Percentiles rank a stretch among this genome's conserved stretches.
Evolutionary conservation across 2,888 invertebrate genomes (phyloP).

Genomic region (Tipula confusa): DNA sequence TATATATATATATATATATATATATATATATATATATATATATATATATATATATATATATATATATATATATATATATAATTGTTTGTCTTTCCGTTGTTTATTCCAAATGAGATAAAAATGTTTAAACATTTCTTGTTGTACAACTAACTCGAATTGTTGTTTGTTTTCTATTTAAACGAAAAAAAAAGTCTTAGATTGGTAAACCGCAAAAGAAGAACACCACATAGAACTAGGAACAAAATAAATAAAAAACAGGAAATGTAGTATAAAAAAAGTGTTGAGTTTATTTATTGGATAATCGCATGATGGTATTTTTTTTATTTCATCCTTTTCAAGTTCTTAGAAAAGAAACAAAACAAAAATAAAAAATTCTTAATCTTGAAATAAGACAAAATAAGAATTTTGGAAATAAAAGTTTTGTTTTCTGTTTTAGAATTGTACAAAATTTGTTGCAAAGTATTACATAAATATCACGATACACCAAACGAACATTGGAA

Average conservation of each 20-base stretch:
- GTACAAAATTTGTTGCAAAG: not conserved
- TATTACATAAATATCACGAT: not conserved
- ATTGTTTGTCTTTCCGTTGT: not conserved
- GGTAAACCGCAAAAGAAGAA: not conserved
- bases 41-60: not conserved
- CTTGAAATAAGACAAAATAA: not conserved
- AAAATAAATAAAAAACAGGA: conserved; percentile 28
- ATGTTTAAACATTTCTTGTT: not conserved
- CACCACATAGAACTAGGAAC: not conserved
- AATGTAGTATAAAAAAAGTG: not conserved
- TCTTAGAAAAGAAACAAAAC: not conserved
- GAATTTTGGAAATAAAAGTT: not conserved
- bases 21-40: too few relatives aligned
- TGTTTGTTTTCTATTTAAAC: not conserved
- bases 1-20: too few relatives aligned
- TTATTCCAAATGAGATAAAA: not conserved
- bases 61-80: not conserved
- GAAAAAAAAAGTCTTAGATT: not conserved
- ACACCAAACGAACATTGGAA: not conserved
- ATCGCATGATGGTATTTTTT: conserved; percentile 27
- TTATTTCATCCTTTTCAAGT: not conserved
- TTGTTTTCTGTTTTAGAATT: not conserved
- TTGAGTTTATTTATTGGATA: conserved; percentile 29
- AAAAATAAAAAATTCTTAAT: not conserved
- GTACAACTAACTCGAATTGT: not conserved